Evolutionary conservation across 2,113 vertebrate species (phyloP).

Genomic region (Orientallactaga bullata): DNA sequence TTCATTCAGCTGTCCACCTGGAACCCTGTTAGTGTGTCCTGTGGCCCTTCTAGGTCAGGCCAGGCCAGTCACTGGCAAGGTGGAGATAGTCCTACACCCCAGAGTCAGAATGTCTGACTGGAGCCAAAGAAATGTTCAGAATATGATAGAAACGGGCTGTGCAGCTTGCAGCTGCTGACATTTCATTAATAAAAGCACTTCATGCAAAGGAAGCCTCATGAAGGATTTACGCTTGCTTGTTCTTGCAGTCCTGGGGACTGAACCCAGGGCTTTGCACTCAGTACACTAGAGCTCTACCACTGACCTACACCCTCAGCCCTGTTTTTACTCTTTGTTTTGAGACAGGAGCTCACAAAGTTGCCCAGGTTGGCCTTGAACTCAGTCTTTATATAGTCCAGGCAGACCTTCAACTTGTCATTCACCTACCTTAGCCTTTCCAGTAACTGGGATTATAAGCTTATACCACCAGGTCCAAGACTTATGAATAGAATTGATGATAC

Average conservation of each 20-base stretch:
- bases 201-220: neutral
- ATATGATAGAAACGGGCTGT: neutral
- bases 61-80: fast-evolving
- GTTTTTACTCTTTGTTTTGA: neutral
- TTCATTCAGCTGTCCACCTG: neutral
- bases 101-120: neutral
- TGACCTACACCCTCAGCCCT: neutral
- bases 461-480: neutral
- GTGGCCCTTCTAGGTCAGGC: neutral
- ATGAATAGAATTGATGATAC: neutral
- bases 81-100: no score
- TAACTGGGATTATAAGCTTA: no score
- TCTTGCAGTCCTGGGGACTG: neutral
- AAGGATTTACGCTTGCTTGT: neutral
- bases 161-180: neutral
- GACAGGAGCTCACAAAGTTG: neutral
- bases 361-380: neutral
- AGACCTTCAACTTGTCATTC: neutral
- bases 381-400: neutral
- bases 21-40: neutral
- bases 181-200: conserved; percentile 26
- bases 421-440: neutral
- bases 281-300: neutral
- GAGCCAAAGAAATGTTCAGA: neutral
- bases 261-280: neutral